Conservation (phyloP, 2,113 vertebrate species). For the Microcebus griseorufus region DNA sequence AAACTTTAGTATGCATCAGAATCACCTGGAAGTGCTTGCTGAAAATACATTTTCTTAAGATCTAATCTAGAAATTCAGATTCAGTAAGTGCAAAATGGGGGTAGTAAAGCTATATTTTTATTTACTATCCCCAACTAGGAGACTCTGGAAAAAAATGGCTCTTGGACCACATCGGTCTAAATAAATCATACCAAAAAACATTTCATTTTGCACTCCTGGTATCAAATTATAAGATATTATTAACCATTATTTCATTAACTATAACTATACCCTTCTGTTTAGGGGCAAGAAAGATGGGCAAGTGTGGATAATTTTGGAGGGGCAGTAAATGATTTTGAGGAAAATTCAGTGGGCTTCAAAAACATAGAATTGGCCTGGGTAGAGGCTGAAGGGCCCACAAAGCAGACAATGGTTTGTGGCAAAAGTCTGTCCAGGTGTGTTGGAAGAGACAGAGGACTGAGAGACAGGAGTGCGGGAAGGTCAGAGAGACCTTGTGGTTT, state of each 20-base stretch:
- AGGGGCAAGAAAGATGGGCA: neutral
- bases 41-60: neutral
- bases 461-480: neutral
- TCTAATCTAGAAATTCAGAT: slow-evolving; percentile 5
- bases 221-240: slow-evolving; percentile 12
- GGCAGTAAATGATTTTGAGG: neutral
- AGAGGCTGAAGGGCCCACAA: neutral
- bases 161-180: neutral
- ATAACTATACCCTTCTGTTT: neutral
- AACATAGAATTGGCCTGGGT: neutral
- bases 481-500: neutral
- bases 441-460: neutral
- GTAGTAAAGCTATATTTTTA: neutral
- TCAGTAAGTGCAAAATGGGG: neutral
- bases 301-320: neutral
- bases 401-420: neutral
- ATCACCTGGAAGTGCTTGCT: neutral
- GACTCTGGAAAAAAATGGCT: neutral
- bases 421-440: neutral
- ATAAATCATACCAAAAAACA: neutral
- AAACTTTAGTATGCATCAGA: neutral
- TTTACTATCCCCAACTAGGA: neutral
- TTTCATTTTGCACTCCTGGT: neutral
- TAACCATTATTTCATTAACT: neutral
- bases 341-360: neutral